A percentile compares a stretch with the other conserved stretches of the same genome.
Conservation (phyloP, 64 coral and sea anemone genomes). For the Pachyseris speciosa region DNA sequence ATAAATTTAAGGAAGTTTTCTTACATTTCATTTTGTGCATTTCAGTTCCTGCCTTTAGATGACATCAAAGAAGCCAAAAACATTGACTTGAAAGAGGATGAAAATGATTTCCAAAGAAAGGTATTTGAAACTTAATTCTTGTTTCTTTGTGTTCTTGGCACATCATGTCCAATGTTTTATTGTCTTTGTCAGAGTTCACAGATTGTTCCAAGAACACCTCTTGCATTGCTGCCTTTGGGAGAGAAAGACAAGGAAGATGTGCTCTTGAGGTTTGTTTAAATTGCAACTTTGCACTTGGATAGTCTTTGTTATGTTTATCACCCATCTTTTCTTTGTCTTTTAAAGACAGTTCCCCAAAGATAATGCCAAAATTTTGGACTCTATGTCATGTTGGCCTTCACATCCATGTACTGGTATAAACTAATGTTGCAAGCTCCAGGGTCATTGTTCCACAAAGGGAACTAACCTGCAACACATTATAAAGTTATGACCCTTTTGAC, state of each 20-base stretch:
- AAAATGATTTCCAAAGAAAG: constrained; percentile 28
- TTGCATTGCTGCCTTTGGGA: constrained; percentile 81
- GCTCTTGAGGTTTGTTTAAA: constrained; percentile 76
- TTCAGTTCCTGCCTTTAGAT: constrained; percentile 81
- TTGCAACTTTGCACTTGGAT: too few relatives aligned
- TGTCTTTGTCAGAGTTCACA: constrained; percentile 49
- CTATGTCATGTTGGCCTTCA: too few relatives aligned
- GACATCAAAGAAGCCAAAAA: constrained; percentile 93
- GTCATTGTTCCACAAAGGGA: too few relatives aligned
- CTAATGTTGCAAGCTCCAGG: too few relatives aligned
- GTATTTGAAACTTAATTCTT: constrained; percentile 15
- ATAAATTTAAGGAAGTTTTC: background rate
- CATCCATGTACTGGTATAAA: too few relatives aligned
- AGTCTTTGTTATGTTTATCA: background rate
- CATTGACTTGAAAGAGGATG: constrained; percentile 92
- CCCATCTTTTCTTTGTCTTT: background rate
- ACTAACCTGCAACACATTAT: too few relatives aligned
- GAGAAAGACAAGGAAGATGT: constrained; percentile 85
- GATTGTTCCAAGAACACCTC: constrained; percentile 91
- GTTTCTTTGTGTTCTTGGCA: too few relatives aligned
- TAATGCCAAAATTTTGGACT: too few relatives aligned
- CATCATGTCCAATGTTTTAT: background rate
- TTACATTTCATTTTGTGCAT: background rate
- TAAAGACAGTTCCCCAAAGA: background rate
- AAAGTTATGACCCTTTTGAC: too few relatives aligned